Evolutionary conservation across 2,888 invertebrate genomes (phyloP), one percentile per base, ranked within the genome.

Genomic region (Ephialtes manifestator): DNA sequence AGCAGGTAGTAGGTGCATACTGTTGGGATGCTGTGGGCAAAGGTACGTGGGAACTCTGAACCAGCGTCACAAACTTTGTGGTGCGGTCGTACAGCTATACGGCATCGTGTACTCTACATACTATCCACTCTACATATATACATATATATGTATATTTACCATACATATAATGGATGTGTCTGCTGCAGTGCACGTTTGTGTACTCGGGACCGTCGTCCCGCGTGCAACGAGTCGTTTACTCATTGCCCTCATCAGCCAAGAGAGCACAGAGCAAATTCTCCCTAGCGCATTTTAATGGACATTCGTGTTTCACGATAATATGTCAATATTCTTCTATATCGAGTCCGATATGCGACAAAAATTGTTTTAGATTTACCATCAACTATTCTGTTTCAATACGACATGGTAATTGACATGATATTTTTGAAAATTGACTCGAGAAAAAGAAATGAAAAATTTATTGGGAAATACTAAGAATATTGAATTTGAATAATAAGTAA

Each of bases 171-270:
- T 65, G 63, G 48, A 75, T 28, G 70, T 81, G 43, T 71, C 78
- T 85, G 65, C 7, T 51, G 81, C 71, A 65, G 78, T 58, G 67
- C 65, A 53, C 78, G 63, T 58, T 79, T 79, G 82, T 79, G 82
- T 82, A 82, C 70, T 65, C 79, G 78, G 82, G 78, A 85, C 71
- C 71, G 82, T 60, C 60, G 80, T 81, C 67, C 77, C 74, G 81
- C 81, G 81, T 84, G 81, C 85, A 85, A 85, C 81, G 82, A 71
- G 48, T 79, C 79, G 85, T 85, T 85, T 81, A 71, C 79, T 82
- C 85, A 81, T 85, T 85, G 79, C 79, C 85, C 85, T 85, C 85
- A 79, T 85, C 85, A 85, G 75, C 67, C 70, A 72, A 79, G 85
- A 79, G 85, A 75, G 82, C 76, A 76, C 82, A 39, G 65, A 75